These are phyloP conservation scores for Cheilosia vernalis DNA, from an alignment of 2,888 invertebrate genomes.

Conservation along the genomic window DNA sequence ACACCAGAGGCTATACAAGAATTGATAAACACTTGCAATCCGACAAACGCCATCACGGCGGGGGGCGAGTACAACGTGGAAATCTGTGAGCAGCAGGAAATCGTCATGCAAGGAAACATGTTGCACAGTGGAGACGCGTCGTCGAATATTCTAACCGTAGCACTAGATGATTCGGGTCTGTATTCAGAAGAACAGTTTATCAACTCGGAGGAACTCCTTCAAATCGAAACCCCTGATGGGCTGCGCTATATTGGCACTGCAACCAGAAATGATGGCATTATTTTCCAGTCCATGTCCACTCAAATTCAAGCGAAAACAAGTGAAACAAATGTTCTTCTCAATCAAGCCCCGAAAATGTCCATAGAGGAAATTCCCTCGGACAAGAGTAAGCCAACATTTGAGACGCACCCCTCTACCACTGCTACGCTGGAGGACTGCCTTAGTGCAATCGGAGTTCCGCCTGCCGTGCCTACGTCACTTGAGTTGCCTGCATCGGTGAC, in stretches of 20 bases:
- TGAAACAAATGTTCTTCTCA: slow-evolving; percentile 89
- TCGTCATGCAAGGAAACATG: slow-evolving; percentile 64
- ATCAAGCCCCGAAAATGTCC: slow-evolving; percentile 93
- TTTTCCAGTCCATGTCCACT: slow-evolving; percentile 79
- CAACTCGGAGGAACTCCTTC: slow-evolving; percentile 50
- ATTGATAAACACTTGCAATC: slow-evolving; percentile 40
- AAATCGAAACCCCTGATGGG: slow-evolving; percentile 62
- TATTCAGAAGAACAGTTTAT: slow-evolving; percentile 64
- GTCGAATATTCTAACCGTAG: slow-evolving; percentile 39
- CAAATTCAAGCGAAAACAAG: slow-evolving; percentile 85
- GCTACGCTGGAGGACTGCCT: slow-evolving; percentile 84
- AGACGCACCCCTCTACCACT: slow-evolving; percentile 30
- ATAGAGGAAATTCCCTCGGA: slow-evolving; percentile 88
- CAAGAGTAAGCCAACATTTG: slow-evolving; percentile 72
- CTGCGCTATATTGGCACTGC: slow-evolving; percentile 53
- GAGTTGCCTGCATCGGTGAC: slow-evolving; percentile 91
- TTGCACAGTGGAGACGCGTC: slow-evolving; percentile 42
- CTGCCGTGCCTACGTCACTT: slow-evolving; percentile 87
- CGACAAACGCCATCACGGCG: slow-evolving; percentile 81
- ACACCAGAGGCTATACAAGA: slow-evolving; percentile 68
- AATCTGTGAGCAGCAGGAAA: slow-evolving; percentile 86
- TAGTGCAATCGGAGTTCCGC: slow-evolving; percentile 86
- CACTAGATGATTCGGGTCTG: slow-evolving; percentile 55
- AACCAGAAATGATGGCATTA: slow-evolving; percentile 63
- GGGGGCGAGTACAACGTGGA: slow-evolving; percentile 90